Conservation (phyloP, 2,797 vertebrate genomes). For the Leptodactylus fallax region DNA sequence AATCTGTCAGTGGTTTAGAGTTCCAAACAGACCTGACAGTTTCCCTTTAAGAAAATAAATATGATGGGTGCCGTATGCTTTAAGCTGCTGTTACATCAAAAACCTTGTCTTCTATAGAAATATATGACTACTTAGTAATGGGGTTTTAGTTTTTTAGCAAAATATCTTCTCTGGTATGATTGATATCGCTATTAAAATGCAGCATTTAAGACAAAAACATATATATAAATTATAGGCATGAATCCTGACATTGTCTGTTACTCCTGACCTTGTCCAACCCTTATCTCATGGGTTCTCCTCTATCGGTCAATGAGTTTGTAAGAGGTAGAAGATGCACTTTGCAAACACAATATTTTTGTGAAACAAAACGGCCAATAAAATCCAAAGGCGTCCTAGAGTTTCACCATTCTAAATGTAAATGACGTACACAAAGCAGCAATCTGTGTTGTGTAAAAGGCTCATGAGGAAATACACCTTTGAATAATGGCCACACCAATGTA, state of each 20-base stretch:
- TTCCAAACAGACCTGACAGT: too few species aligned
- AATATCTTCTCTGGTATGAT: not conserved
- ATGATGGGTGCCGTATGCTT: not conserved
- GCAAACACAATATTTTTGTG: not conserved
- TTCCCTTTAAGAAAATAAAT: not conserved
- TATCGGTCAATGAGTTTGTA: slow-evolving; percentile 1
- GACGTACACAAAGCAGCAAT: slow-evolving; percentile 31
- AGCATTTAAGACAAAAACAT: not conserved
- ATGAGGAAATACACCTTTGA: slow-evolving; percentile 40
- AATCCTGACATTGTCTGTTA: not conserved
- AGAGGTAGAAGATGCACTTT: not conserved
- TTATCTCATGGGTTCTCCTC: not conserved
- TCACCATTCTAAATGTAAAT: slow-evolving; percentile 52
- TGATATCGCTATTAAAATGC: not conserved
- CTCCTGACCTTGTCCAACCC: not conserved
- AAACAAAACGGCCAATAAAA: slow-evolving; percentile 37
- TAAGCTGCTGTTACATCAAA: not conserved
- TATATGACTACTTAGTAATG: not conserved
- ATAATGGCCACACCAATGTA: slow-evolving; percentile 48
- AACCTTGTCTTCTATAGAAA: not conserved
- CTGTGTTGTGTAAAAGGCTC: slow-evolving; percentile 16
- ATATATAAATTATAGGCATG: not conserved
- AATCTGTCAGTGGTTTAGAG: too few species aligned
- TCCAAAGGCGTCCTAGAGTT: not conserved
- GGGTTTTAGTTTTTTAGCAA: not conserved